Conservation (phyloP, 1,140 invertebrate genomes). For the Drosophila nigrodunni region DNA sequence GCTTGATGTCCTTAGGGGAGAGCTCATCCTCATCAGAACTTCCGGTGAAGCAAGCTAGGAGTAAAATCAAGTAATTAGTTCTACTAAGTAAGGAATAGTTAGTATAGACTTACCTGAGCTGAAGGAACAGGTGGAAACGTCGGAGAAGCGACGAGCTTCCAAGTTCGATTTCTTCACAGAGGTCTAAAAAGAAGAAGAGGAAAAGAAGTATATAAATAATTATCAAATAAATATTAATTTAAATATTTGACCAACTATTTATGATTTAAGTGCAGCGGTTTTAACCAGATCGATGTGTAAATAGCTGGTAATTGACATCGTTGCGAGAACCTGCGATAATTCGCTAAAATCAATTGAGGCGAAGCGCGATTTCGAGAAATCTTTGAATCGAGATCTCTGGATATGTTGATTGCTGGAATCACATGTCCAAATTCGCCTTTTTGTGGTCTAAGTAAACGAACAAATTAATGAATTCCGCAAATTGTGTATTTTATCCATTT, state of each 20-base stretch:
- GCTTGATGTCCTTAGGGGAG: constrained; percentile 92
- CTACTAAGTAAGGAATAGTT: background rate
- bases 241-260: constrained; percentile 12
- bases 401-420: constrained; percentile 10
- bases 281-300: constrained; percentile 35
- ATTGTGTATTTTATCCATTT: constrained; percentile 53
- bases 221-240: background rate
- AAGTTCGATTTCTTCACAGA: constrained; percentile 85
- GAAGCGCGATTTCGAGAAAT: background rate
- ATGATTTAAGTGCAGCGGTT: constrained; percentile 25
- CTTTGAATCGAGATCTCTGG: constrained; percentile 18
- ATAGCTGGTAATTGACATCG: constrained; percentile 60
- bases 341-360: constrained; percentile 59
- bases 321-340: constrained; percentile 67
- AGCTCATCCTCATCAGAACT: constrained; percentile 89
- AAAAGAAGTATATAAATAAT: background rate
- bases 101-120: constrained; percentile 89
- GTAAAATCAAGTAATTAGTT: constrained; percentile 26
- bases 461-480: constrained; percentile 62
- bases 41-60: constrained; percentile 92
- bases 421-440: constrained; percentile 24
- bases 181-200: constrained; percentile 37
- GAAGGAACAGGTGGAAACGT: constrained; percentile 96
- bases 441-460: constrained; percentile 56
- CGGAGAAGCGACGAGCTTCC: constrained; percentile 93